A percentile compares a stretch with the other conserved stretches of the same genome.
phyloP scores from a whole-genome alignment of 2,797 vertebrate species.

The Premnoplex brunnescens region DNA sequence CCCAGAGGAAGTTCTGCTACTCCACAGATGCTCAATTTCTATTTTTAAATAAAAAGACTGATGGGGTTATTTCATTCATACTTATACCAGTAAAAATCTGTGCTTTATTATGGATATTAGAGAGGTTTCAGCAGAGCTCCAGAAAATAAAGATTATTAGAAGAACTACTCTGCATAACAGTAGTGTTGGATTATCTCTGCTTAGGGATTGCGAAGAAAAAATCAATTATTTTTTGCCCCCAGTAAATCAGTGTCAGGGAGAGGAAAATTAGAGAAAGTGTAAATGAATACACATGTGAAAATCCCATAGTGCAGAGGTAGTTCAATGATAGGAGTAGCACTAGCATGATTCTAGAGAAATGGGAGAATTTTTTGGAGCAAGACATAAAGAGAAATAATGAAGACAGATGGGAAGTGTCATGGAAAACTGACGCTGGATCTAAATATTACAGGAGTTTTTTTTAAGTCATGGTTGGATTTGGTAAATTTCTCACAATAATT shows the following conservation, averaged over 20 bases:
- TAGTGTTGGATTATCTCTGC: background rate
- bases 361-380: background rate
- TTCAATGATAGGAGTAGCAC: background rate
- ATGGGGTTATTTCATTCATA: background rate
- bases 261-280: background rate
- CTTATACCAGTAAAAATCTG: background rate
- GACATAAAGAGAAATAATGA: background rate
- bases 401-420: background rate
- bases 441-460: background rate
- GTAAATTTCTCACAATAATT: background rate
- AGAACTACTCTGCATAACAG: background rate
- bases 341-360: background rate
- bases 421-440: background rate
- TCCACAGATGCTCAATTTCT: background rate
- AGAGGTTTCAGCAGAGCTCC: background rate
- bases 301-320: background rate
- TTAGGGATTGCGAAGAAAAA: background rate
- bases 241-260: background rate
- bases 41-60: background rate
- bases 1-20: background rate
- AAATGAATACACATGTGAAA: background rate
- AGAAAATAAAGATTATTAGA: background rate
- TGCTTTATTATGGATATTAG: background rate
- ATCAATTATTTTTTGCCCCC: background rate
- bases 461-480: background rate